These are phyloP conservation scores for Meta bourneti DNA, from an alignment of 2,888 invertebrate species.

Conservation along the genomic window DNA sequence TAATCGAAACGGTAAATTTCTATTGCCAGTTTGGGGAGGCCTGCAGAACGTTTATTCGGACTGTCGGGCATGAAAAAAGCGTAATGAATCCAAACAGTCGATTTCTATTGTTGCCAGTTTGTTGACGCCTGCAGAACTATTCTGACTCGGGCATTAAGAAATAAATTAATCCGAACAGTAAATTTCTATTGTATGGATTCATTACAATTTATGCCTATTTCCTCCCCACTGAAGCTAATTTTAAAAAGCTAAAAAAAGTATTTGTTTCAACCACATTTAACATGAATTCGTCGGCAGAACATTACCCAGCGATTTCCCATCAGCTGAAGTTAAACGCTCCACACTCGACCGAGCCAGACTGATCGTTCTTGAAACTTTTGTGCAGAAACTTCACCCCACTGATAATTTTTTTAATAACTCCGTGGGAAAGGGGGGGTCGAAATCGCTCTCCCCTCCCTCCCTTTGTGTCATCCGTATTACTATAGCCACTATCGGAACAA, in stretches of 20 bases:
- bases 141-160: no score
- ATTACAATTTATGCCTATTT: not conserved
- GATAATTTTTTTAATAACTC: not conserved
- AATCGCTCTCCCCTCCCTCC: not conserved
- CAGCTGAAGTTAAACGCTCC: not conserved
- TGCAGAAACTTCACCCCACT: not conserved
- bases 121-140: no score
- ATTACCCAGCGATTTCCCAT: not conserved
- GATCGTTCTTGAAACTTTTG: not conserved
- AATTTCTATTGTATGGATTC: no score
- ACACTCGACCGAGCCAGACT: not conserved
- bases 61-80: no score
- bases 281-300: not conserved
- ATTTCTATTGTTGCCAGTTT: no score
- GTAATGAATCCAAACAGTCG: no score
- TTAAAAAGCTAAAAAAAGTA: not conserved
- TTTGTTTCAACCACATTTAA: not conserved
- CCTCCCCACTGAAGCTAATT: not conserved
- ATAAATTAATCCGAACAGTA: no score
- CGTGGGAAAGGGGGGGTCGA: not conserved
- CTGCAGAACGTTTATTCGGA: no score
- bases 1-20: no score
- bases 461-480: constrained; percentile 33
- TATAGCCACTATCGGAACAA: constrained; percentile 62
- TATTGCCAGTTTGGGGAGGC: no score